Base-by-base conservation (phyloP, 1,140 invertebrate genomes). In the Nilaparvata lugens region DNA sequence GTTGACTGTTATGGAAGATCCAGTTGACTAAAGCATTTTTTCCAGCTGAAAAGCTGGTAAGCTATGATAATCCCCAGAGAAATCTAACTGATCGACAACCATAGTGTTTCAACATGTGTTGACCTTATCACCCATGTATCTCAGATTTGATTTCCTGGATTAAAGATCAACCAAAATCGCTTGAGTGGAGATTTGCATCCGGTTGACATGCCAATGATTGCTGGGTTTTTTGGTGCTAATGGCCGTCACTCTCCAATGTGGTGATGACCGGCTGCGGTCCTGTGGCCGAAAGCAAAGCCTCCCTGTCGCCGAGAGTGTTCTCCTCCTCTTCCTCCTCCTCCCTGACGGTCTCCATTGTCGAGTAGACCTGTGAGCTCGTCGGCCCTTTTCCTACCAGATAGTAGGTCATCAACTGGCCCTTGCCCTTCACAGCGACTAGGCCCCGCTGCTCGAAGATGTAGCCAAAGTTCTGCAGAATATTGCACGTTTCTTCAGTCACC, bases 331-430 rank as follows among this genome's bases (percentile, higher is more conserved):
- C 67, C 31, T 67, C 67, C 42, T 66, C 58, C 56, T 68, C 67
- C 14, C 59, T 62, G 3, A 68, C 35, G 0, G 67, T 67, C 35
- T 68, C 67, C 67, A 68, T 68, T 14, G 58, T 58, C 16, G 56
- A 45, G 35, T 58, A 53, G 2, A 45, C 18, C 13, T 52, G 52
- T 23, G 24, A 14, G 23, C 24, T 59, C 16, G 52, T 51, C 6
- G 21, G 53, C 9, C 75, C 75, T 72, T 83, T 83, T n/a, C 87
- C 88, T 60, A 86, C 78, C 31, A 98, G 76, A 72, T 95, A 97
- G 73, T 95, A 96, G 0, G 94, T 97, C 83, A 95, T 88, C 13
- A 97, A 79, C 73, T 96, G 90, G 4, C 94, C 94, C 73, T 97
- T 97, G 48, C 94, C 93, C 72, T 97, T 97, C 4, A 97, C 93